Evolutionary conservation across 1,140 invertebrate genomes (phyloP).

Genomic region (Nebria ingens): DNA sequence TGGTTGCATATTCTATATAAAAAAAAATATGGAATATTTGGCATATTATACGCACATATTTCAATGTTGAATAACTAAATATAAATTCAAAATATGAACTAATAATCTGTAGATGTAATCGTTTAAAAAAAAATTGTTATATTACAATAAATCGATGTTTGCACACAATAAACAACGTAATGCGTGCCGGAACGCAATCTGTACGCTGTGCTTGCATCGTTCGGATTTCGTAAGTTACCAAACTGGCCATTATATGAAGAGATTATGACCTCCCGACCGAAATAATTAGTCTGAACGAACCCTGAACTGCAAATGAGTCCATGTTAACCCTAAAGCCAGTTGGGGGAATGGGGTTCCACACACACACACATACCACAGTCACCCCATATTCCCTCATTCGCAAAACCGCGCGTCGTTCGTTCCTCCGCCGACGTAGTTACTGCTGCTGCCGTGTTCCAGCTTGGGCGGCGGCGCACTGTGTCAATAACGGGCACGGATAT

Average conservation of each 20-base stretch:
- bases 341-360: background rate
- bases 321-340: conserved; percentile 30
- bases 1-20: too few species aligned
- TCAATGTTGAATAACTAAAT: too few species aligned
- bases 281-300: conserved; percentile 31
- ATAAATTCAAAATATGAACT: too few species aligned
- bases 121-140: too few species aligned
- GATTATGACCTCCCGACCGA: conserved; percentile 36
- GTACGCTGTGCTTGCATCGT: conserved; percentile 1
- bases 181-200: background rate
- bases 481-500: conserved; percentile 34
- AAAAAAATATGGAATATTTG: too few species aligned
- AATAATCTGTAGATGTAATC: too few species aligned
- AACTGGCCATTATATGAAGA: conserved; percentile 34
- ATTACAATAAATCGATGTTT: too few species aligned
- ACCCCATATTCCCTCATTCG: background rate
- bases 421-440: too few species aligned
- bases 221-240: conserved; percentile 32
- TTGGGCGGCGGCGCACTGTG: conserved; percentile 28
- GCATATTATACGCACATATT: too few species aligned
- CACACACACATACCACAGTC: background rate
- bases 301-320: conserved; percentile 29
- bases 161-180: too few species aligned
- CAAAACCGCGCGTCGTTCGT: background rate
- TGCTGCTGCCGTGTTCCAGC: conserved; percentile 17